These are phyloP conservation scores for Choloepus didactylus DNA, from an alignment of 2,797 vertebrate genomes.

Conservation along the genomic window DNA sequence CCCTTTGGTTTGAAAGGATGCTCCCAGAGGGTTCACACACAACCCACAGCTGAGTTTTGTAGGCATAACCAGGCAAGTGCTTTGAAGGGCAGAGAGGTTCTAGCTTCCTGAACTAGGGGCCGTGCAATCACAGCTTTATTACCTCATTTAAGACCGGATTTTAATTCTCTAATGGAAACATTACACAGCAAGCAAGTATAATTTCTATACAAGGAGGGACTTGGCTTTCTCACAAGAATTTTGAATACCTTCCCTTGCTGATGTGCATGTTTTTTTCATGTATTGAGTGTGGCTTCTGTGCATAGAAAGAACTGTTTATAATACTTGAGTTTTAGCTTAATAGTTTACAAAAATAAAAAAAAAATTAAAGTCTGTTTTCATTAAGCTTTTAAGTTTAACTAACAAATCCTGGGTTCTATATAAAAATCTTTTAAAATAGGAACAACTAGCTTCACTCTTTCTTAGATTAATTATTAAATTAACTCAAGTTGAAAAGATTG, in stretches of 20 bases:
- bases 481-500: conserved; percentile 66
- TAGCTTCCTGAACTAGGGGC: background rate
- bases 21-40: background rate
- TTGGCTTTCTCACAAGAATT: conserved; percentile 50
- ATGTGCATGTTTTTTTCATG: background rate
- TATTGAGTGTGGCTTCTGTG: background rate
- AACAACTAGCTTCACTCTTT: conserved; percentile 58
- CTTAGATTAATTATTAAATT: conserved; percentile 60
- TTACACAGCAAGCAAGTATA: background rate
- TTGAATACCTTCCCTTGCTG: background rate
- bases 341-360: conserved; percentile 24
- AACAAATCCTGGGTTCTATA: conserved; percentile 35
- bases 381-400: conserved; percentile 71
- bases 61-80: background rate
- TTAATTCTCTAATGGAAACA: background rate
- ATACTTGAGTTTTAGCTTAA: conserved; percentile 60
- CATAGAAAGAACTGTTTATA: conserved; percentile 19
- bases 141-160: background rate
- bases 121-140: background rate
- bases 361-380: conserved; percentile 55
- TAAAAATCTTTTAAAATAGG: conserved; percentile 65
- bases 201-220: background rate
- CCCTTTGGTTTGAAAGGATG: background rate
- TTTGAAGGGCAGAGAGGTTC: background rate
- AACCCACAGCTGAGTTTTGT: background rate